Base-by-base conservation (phyloP, 2,888 invertebrate genomes). In the Morpho deidamia region DNA sequence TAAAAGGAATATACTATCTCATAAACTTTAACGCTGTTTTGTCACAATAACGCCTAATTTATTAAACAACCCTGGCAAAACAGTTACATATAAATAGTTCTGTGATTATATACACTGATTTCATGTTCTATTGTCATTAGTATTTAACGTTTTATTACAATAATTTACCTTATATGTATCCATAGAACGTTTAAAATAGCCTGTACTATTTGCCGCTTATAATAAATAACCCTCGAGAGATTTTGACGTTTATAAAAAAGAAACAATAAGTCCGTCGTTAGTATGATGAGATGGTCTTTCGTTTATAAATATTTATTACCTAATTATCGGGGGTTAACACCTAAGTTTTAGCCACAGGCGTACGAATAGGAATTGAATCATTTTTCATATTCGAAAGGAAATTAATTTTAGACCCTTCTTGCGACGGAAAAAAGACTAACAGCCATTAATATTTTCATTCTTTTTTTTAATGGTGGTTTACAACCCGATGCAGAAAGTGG, bases 241-340 rank as follows among this genome's bases (percentile, higher is more conserved):
- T 32, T 40, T 52, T 44, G 46, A 51, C 40, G 49, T 42, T 53
- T 43, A 52, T 49, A 47, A 51, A 51, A 51, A 53, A 56, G 48
- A 47, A 43, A 41, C 49, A 56, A 53, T 44, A 56, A 69, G 65
- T 68, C 68, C 35, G 70, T 60, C 63, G 66, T 65, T 68, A 68
- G 67, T 68, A 68, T 77, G 79, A 80, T 76, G 79, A 75, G 68
- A 66, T 61, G 74, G 66, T 71, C 70, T 74, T 69, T 62, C 74
- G 72, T 80, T 83, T 85, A 84, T 86, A 86, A 87, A 87, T 87
- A 86, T 87, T 86, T 85, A 88, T 84, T 79, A 78, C 79, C 82
- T 80, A 78, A 84, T 85, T 85, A 86, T 80, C 64, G 70, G 66
- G 71, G 69, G 72, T 81, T 79, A 76, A 77, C 80, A 78, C 77